Percentiles rank a stretch among this genome's conserved stretches.
Conservation (phyloP, 2,888 invertebrate genomes). For the Pomacea canaliculata region DNA sequence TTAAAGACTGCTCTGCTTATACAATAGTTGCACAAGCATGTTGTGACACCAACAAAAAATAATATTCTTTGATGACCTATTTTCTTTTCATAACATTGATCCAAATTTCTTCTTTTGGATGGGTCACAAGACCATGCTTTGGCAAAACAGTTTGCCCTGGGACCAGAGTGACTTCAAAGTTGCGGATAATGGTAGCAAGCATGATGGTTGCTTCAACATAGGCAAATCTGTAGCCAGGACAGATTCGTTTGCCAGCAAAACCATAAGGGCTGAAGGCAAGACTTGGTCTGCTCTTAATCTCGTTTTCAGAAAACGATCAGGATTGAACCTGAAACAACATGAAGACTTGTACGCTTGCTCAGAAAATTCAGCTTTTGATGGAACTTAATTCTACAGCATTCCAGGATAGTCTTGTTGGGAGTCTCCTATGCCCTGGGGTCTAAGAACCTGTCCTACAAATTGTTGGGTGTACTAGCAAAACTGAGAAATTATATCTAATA, state of each 20-base stretch:
- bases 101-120: constrained; percentile 66
- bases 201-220: constrained; percentile 56
- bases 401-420: no score
- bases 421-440: no score
- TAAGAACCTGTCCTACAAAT: no score
- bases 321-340: constrained; percentile 61
- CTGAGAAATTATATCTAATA: no score
- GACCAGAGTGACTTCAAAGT: constrained; percentile 61
- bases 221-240: constrained; percentile 60
- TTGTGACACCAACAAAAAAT: no score
- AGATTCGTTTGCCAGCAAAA: constrained; percentile 67
- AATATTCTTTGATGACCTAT: neutral
- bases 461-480: no score
- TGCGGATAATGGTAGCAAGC: constrained; percentile 55
- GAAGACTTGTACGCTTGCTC: neutral
- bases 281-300: constrained; percentile 44
- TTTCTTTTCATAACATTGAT: constrained; percentile 55
- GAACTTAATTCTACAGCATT: neutral
- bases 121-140: constrained; percentile 64
- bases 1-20: no score
- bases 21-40: no score
- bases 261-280: constrained; percentile 68
- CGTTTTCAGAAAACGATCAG: constrained; percentile 62
- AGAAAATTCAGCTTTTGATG: neutral
- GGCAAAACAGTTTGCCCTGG: constrained; percentile 65